Percentiles rank a stretch among this genome's conserved stretches.
phyloP scores from a whole-genome alignment of 2,888 invertebrate genomes.

The Cerceris rybyensis region DNA sequence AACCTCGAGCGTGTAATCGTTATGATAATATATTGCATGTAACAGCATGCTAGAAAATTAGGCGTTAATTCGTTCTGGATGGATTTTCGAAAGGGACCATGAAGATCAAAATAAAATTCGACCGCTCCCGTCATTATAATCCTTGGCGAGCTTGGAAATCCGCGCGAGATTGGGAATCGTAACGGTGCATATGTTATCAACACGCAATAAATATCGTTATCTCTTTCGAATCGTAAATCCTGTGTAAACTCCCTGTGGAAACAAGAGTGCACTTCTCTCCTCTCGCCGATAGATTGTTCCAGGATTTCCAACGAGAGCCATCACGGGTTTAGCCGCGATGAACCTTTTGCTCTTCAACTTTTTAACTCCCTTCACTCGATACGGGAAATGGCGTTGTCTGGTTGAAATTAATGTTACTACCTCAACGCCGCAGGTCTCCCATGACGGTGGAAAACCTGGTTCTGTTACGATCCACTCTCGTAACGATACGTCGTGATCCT shows the following conservation, averaged over 20 bases:
- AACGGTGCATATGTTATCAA: slow-evolving; percentile 44
- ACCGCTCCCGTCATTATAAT: slow-evolving; percentile 33
- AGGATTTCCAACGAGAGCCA: slow-evolving; percentile 47
- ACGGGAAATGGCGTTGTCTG: slow-evolving; percentile 1
- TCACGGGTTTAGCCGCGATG: slow-evolving; percentile 35
- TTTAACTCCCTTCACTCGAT: slow-evolving; percentile 25
- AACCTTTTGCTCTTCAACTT: slow-evolving; percentile 18
- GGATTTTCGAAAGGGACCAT: slow-evolving; percentile 19
- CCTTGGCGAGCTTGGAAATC: slow-evolving; percentile 26
- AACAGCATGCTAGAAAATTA: slow-evolving; percentile 40
- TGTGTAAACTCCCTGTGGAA: slow-evolving; percentile 41
- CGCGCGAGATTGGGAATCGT: slow-evolving; percentile 7
- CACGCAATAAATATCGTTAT: slow-evolving; percentile 59
- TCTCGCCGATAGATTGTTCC: slow-evolving; percentile 43
- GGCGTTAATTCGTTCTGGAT: slow-evolving; percentile 22
- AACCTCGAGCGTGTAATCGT: slow-evolving; percentile 23
- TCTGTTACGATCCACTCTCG: background rate
- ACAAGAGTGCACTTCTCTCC: slow-evolving; percentile 15
- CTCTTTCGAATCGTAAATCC: slow-evolving; percentile 56
- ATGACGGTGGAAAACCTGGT: background rate
- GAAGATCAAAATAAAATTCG: slow-evolving; percentile 29
- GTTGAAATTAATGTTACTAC: slow-evolving; percentile 21
- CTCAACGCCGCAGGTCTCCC: background rate
- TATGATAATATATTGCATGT: slow-evolving; percentile 38
- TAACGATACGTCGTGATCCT: slow-evolving; percentile 16